Conservation (phyloP, 2,113 vertebrate species). For the Python bivittatus region DNA sequence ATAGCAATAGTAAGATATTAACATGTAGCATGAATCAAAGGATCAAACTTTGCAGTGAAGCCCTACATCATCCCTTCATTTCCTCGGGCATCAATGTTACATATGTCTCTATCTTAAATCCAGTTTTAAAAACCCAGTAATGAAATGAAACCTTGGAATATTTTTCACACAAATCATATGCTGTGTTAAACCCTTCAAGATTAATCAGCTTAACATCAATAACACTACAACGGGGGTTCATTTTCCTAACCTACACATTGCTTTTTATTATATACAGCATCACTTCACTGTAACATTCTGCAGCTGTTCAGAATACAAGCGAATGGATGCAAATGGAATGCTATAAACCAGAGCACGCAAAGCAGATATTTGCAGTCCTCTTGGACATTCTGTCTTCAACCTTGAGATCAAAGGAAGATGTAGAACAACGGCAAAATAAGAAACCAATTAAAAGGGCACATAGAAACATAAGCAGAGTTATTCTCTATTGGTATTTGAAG, state of each 20-base stretch:
- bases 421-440: neutral
- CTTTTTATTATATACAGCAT: neutral
- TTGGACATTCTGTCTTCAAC: slow-evolving; percentile 18
- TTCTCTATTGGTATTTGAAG: neutral
- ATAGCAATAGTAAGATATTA: neutral
- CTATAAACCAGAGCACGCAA: neutral
- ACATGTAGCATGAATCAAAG: neutral
- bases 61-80: neutral
- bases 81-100: neutral
- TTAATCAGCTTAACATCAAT: neutral
- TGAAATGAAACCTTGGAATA: neutral
- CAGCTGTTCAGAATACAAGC: neutral
- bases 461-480: neutral
- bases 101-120: neutral
- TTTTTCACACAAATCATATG: neutral
- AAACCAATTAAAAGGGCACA: neutral
- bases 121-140: neutral
- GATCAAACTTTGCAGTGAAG: neutral
- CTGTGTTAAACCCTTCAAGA: neutral
- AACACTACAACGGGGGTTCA: neutral
- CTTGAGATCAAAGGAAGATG: neutral
- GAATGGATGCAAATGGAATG: slow-evolving; percentile 1
- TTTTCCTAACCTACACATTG: neutral
- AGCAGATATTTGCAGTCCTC: neutral
- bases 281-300: neutral